Conservation (phyloP, 2,113 vertebrate species). For the Plecotus auritus region DNA sequence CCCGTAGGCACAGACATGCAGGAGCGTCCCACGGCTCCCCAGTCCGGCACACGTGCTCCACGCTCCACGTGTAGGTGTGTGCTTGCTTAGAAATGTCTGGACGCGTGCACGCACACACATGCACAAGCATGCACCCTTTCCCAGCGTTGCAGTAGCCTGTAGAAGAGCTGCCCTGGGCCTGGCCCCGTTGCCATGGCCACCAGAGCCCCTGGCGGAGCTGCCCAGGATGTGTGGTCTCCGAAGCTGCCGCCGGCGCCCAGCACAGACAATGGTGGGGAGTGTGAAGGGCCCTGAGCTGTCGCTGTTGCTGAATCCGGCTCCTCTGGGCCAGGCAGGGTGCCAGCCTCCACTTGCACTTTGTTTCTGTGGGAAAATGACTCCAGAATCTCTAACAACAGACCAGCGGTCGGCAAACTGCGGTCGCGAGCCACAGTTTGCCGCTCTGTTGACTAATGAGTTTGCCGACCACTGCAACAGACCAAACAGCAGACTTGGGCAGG, state of each 20-base stretch:
- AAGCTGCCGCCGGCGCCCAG: not conserved
- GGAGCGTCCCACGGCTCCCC: not conserved
- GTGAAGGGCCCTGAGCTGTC: not conserved
- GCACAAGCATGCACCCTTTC: not conserved
- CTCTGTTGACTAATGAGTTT: no score
- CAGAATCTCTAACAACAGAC: not conserved
- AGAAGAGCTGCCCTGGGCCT: not conserved
- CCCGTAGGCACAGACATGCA: not conserved
- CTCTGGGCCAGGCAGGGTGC: not conserved
- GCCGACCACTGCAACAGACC: not conserved
- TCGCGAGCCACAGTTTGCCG: no score
- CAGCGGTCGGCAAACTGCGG: no score
- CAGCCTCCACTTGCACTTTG: conserved; percentile 36
- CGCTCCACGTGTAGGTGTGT: not conserved
- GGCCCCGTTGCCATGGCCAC: conserved; percentile 14
- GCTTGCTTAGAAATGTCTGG: not conserved
- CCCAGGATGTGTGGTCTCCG: not conserved
- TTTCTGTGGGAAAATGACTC: conserved; percentile 59
- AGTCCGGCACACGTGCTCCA: not conserved
- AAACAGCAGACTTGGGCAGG: not conserved
- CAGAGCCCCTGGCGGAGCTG: not conserved
- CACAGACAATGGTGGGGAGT: not conserved
- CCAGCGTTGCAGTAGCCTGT: fast-evolving
- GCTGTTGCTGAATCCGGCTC: not conserved
- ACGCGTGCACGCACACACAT: not conserved